These are phyloP conservation scores for Therioaphis trifolii DNA, from an alignment of 2,888 invertebrate species.

Conservation along the genomic window DNA sequence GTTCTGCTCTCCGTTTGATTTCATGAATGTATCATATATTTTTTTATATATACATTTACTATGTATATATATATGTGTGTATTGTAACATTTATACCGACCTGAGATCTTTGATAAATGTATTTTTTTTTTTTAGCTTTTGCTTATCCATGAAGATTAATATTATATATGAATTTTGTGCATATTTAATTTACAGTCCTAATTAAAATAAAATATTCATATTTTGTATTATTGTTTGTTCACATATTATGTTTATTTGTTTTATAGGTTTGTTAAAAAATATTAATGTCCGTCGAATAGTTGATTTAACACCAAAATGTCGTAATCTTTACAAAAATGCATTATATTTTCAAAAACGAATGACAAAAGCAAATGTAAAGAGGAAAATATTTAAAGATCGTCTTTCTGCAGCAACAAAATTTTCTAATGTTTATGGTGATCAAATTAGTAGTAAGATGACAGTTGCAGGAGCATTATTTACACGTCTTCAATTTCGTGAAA, in stretches of 20 bases:
- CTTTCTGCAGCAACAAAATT: neutral
- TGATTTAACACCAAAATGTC: conserved; percentile 16
- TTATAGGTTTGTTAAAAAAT: neutral
- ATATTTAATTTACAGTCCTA: neutral
- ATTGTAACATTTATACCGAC: no score
- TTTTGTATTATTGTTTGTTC: no score
- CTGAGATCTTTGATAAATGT: no score
- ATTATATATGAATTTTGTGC: no score
- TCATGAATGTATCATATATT: no score
- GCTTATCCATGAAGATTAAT: no score
- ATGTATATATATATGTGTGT: no score
- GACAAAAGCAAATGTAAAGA: conserved; percentile 2
- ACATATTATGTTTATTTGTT: neutral
- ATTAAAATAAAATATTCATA: no score
- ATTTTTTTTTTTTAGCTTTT: no score
- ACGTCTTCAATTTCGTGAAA: no score
- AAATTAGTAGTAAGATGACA: conserved; percentile 1
- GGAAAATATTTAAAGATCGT: neutral
- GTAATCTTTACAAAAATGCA: neutral
- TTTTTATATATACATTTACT: no score
- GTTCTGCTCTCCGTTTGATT: no score
- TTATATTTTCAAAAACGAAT: neutral
- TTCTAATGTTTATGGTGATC: neutral
- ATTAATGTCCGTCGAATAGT: conserved; percentile 14
- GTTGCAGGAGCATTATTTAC: neutral